Evolutionary conservation across 2,888 invertebrate species (phyloP).

Genomic region (Encarsia formosa): DNA sequence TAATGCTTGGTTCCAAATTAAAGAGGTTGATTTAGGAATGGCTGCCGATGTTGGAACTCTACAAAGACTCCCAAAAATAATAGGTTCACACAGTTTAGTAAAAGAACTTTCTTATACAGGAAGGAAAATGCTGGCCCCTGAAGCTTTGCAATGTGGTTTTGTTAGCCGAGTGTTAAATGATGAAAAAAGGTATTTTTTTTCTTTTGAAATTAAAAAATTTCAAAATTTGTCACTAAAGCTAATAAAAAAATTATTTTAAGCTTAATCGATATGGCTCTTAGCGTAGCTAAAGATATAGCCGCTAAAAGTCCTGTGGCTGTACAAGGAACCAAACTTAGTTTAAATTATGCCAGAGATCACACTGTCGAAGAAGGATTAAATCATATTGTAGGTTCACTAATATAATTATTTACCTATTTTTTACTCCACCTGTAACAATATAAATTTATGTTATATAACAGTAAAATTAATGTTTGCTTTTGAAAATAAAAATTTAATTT

Average conservation of each 20-base stretch:
- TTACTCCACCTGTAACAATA: slow-evolving; percentile 39
- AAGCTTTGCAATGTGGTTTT: slow-evolving; percentile 77
- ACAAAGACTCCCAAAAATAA: slow-evolving; percentile 85
- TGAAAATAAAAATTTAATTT: slow-evolving; percentile 26
- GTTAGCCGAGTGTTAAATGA: slow-evolving; percentile 73
- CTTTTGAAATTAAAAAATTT: neutral
- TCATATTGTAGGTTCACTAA: slow-evolving; percentile 85
- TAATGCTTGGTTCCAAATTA: slow-evolving; percentile 89
- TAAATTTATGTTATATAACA: slow-evolving; percentile 19
- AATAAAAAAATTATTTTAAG: slow-evolving; percentile 48
- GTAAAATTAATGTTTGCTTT: slow-evolving; percentile 9
- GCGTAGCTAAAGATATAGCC: slow-evolving; percentile 76
- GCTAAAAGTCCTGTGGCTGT: slow-evolving; percentile 91
- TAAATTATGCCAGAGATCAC: slow-evolving; percentile 86
- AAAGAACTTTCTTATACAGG: slow-evolving; percentile 87
- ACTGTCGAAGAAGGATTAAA: slow-evolving; percentile 82
- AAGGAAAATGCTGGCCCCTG: slow-evolving; percentile 71
- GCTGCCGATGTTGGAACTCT: slow-evolving; percentile 95
- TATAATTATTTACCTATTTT: neutral
- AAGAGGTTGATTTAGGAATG: slow-evolving; percentile 82
- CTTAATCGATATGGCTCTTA: slow-evolving; percentile 68
- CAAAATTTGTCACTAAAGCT: neutral
- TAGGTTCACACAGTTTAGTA: slow-evolving; percentile 82
- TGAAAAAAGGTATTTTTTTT: slow-evolving; percentile 59
- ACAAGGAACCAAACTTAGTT: slow-evolving; percentile 79